A percentile compares a stretch with the other conserved stretches of the same genome.
These are phyloP conservation scores for Pammene aurita DNA, from an alignment of 2,888 invertebrate genomes.

Conservation along the genomic window DNA sequence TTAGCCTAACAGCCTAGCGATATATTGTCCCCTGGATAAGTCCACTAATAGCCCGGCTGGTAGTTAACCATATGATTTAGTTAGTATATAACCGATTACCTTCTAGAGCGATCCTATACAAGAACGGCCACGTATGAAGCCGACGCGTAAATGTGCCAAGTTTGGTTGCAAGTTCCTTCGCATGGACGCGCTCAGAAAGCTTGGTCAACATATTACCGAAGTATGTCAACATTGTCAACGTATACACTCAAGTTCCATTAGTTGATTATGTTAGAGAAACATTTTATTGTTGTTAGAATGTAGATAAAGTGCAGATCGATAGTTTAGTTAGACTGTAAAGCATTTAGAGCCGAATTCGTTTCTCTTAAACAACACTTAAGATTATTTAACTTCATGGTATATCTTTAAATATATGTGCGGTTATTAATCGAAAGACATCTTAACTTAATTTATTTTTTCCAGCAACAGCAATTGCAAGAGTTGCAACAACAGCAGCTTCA, in stretches of 20 bases:
- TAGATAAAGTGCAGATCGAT: not conserved
- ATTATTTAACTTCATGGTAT: not conserved
- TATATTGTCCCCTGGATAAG: too few species aligned
- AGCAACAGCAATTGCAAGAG: slow-evolving; percentile 66
- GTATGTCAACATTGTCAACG: too few species aligned
- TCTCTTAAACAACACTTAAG: not conserved
- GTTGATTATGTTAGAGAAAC: not conserved
- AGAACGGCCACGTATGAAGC: slow-evolving; percentile 92
- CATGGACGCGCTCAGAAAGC: slow-evolving; percentile 71
- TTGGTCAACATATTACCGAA: slow-evolving; percentile 66
- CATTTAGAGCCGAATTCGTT: not conserved
- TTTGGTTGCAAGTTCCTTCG: slow-evolving; percentile 85
- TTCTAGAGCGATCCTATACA: slow-evolving; percentile 88
- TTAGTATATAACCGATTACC: slow-evolving; percentile 13
- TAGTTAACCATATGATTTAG: too few species aligned
- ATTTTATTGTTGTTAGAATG: not conserved
- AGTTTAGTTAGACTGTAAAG: not conserved
- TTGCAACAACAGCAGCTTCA: slow-evolving; percentile 66
- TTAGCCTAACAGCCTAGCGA: too few species aligned
- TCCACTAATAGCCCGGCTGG: too few species aligned
- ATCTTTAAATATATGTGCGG: not conserved
- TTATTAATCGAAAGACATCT: not conserved
- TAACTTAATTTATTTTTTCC: slow-evolving; percentile 26
- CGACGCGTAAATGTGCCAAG: slow-evolving; percentile 91
- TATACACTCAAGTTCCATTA: slow-evolving; percentile 48